Percentiles rank a stretch among this genome's conserved stretches.
These are phyloP conservation scores for Scaptodrosophila lebanonensis DNA, from an alignment of 1,140 invertebrate species.

Conservation along the genomic window DNA sequence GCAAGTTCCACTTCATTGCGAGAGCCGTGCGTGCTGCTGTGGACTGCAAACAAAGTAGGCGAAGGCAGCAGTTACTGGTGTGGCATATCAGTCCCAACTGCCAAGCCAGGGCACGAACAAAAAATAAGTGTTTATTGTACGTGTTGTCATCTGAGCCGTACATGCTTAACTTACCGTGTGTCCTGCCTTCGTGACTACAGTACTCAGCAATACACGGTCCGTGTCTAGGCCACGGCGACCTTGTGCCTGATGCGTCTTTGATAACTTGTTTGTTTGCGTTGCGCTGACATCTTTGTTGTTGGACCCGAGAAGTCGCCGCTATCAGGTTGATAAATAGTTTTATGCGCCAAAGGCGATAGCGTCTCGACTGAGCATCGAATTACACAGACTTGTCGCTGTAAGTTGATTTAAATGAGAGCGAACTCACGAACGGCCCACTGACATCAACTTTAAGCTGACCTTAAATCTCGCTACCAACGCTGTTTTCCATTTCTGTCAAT, in stretches of 20 bases:
- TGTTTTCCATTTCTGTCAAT: slow-evolving; percentile 8
- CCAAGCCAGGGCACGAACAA: too few relatives aligned
- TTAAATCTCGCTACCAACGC: too few relatives aligned
- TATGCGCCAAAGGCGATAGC: slow-evolving; percentile 4
- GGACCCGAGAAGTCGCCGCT: slow-evolving; percentile 32
- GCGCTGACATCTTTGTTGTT: slow-evolving; percentile 12
- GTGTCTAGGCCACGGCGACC: slow-evolving; percentile 28
- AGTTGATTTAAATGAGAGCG: slow-evolving; percentile 58
- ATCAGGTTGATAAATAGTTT: slow-evolving; percentile 38
- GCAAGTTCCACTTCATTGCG: too few relatives aligned
- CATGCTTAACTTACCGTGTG: slow-evolving; percentile 49
- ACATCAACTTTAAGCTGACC: too few relatives aligned
- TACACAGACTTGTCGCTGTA: slow-evolving; percentile 27
- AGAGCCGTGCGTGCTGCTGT: too few relatives aligned
- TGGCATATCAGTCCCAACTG: too few relatives aligned
- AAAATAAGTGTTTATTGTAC: slow-evolving; percentile 33
- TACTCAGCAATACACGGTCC: too few relatives aligned
- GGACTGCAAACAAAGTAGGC: too few relatives aligned
- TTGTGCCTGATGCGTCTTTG: slow-evolving; percentile 61
- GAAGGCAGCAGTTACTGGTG: too few relatives aligned
- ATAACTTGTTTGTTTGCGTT: slow-evolving; percentile 61
- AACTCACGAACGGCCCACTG: slow-evolving; percentile 24
- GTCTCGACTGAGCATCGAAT: slow-evolving; percentile 35
- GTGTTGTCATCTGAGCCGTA: slow-evolving; percentile 48
- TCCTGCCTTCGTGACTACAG: slow-evolving; percentile 1